These are phyloP conservation scores for Hydrolagus colliei DNA, from an alignment of 2,797 vertebrate species.

Conservation along the genomic window DNA sequence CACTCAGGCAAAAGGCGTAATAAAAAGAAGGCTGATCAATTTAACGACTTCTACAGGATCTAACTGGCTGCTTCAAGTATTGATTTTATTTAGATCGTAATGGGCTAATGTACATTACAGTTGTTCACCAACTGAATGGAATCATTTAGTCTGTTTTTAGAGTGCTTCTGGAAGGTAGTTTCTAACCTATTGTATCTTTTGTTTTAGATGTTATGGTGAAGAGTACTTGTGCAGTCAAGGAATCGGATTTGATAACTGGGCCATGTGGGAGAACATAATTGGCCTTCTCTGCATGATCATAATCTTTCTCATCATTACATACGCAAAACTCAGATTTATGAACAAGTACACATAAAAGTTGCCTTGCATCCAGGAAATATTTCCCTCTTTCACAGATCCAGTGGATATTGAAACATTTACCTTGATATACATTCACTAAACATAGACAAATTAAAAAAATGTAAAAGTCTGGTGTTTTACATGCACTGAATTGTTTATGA, in stretches of 20 bases:
- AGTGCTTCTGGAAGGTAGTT: neutral
- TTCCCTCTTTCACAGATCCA: neutral
- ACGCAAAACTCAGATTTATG: slow-evolving; percentile 49
- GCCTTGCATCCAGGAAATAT: neutral
- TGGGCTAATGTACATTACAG: neutral
- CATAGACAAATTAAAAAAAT: neutral
- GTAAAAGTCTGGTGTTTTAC: neutral
- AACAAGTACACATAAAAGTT: slow-evolving; percentile 47
- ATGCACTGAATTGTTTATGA: neutral
- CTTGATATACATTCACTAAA: neutral
- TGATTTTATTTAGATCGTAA: too few species aligned
- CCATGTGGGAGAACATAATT: slow-evolving; percentile 52
- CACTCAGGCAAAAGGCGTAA: too few species aligned
- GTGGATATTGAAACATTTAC: neutral
- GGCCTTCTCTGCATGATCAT: slow-evolving; percentile 50
- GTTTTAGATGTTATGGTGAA: slow-evolving; percentile 48
- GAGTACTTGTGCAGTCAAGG: slow-evolving; percentile 49
- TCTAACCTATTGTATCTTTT: slow-evolving; percentile 12
- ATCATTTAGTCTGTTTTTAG: neutral
- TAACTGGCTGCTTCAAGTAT: too few species aligned
- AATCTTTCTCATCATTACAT: slow-evolving; percentile 49
- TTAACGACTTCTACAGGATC: too few species aligned
- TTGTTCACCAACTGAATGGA: neutral
- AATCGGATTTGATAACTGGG: slow-evolving; percentile 41
- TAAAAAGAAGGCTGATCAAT: too few species aligned